These are phyloP conservation scores for Leucophenga montana DNA, from an alignment of 2,888 invertebrate genomes.

Conservation along the genomic window DNA sequence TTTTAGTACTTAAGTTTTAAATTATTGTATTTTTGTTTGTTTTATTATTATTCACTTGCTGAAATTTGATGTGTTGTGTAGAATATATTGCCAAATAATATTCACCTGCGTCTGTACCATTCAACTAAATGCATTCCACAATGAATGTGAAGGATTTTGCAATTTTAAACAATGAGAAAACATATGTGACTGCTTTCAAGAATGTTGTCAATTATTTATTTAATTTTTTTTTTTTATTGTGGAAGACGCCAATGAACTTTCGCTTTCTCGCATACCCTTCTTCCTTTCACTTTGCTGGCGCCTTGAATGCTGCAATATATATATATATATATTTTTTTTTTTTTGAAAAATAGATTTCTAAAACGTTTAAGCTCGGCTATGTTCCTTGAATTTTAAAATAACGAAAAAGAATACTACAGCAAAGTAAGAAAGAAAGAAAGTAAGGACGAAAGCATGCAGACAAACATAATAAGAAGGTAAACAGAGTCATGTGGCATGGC, in stretches of 20 bases:
- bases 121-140: constrained; percentile 58
- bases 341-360: constrained; percentile 72
- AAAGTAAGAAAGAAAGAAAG: background rate
- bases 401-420: constrained; percentile 40
- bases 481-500: background rate
- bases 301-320: constrained; percentile 24
- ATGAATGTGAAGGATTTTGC: constrained; percentile 39
- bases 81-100: too few relatives aligned
- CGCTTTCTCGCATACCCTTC: background rate
- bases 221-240: background rate
- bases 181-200: constrained; percentile 51
- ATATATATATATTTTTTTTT: constrained; percentile 13
- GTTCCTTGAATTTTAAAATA: constrained; percentile 68
- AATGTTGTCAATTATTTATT: background rate
- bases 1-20: too few relatives aligned
- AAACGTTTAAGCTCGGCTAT: constrained; percentile 70
- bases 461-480: constrained; percentile 26
- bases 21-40: too few relatives aligned
- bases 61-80: background rate
- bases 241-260: constrained; percentile 7
- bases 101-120: constrained; percentile 49
- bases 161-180: constrained; percentile 52
- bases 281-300: background rate
- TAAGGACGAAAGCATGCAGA: constrained; percentile 4
- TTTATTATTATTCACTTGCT: background rate